These are phyloP conservation scores for Pheosia gnoma DNA, from an alignment of 2,888 invertebrate genomes.

Conservation along the genomic window DNA sequence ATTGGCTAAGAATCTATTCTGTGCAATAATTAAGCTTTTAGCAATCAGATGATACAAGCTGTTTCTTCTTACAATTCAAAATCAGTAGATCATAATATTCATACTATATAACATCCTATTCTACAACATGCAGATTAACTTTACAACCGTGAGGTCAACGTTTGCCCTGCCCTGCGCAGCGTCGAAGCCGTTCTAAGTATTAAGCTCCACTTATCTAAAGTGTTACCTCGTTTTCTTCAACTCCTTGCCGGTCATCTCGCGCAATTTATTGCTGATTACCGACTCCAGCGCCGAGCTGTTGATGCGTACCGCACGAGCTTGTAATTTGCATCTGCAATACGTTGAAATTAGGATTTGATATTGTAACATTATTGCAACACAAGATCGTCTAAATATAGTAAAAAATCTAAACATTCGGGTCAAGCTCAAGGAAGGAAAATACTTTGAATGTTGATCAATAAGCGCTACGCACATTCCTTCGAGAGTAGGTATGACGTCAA, in stretches of 20 bases:
- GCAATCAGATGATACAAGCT: no score
- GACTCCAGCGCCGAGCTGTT: slow-evolving; percentile 82
- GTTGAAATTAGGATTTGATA: slow-evolving; percentile 10
- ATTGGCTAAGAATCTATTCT: no score
- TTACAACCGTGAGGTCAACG: slow-evolving; percentile 1
- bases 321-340: slow-evolving; percentile 82
- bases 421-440: no score
- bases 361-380: background rate
- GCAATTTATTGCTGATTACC: slow-evolving; percentile 78
- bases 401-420: no score
- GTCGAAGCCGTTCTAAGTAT: slow-evolving; percentile 9
- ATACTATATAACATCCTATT: background rate
- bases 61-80: no score
- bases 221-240: slow-evolving; percentile 70
- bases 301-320: slow-evolving; percentile 81
- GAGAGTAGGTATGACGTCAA: no score
- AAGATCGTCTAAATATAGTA: no score
- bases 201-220: background rate
- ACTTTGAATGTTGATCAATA: no score
- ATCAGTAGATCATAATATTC: no score
- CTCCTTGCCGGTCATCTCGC: slow-evolving; percentile 70
- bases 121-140: background rate
- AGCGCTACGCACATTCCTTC: no score
- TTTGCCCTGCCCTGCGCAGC: slow-evolving; percentile 9
- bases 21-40: no score